Evolutionary conservation across 2,113 vertebrate genomes (phyloP), one percentile per base, ranked within the genome.

Genomic region (Motacilla tschutschensis): DNA sequence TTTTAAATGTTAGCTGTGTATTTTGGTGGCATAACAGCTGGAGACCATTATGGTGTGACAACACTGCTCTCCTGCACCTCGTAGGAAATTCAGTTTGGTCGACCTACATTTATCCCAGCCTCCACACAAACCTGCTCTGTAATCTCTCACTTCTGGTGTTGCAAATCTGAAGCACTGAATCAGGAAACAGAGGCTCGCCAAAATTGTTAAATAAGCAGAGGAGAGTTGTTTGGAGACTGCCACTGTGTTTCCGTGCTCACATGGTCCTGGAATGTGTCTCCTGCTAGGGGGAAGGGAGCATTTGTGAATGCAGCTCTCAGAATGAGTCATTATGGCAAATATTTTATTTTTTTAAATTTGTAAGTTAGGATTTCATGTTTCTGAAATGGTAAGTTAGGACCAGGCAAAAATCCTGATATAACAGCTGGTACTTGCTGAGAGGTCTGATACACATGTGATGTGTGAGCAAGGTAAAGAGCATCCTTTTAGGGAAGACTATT

Each of bases 11-110:
- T 90, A 55, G 62, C 87, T 74, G 62, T 63, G 84, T 75, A 65
- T 92, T 91, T 91, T 83, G 62, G 84, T 93, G 76, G 72, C 1
- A 1, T 57, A 90, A 90, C 90, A 94, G 88, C 92, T 94, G 94
- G 84, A 83, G 90, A 83, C 85, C 80, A 5, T 85, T 72, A 48
- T 64, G 79, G 33, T 63, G 41, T 73, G 87, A 85, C 59, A 58
- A 22, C 5, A 9, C 76, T 50, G 11, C 55, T 71, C 71, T 89
- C 66, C 83, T 75, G 25, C 82, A 60, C 71, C 60, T 43, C 29
- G 7, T 4, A 28, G 35, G 65, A 72, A 87, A 87, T 77, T 63
- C 58, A 35, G 53, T 79, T 79, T 87, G 69, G 35, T 57, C 12
- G 69, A 89, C 82, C 67, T 29, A 90, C 58, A 58, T 93, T 86